Percentiles rank a stretch among this genome's conserved stretches.
Evolutionary conservation across 1,140 invertebrate species (phyloP).

Genomic region (Limonius californicus): DNA sequence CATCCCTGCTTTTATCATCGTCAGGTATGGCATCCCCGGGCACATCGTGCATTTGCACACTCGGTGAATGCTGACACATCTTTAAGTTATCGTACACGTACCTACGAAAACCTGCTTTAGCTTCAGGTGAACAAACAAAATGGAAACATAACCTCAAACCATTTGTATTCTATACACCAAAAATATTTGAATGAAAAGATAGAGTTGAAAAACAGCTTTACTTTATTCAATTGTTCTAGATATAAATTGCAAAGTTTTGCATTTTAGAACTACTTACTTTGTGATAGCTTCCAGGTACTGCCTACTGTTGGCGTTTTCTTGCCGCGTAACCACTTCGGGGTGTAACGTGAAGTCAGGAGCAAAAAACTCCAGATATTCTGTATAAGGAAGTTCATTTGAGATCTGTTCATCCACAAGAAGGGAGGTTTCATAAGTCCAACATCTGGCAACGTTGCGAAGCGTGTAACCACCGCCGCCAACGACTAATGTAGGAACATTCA

Average conservation of each 20-base stretch:
- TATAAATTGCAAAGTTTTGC: not conserved
- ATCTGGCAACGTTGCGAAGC: slow-evolving; percentile 93
- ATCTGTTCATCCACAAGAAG: slow-evolving; percentile 87
- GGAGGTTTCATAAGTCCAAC: slow-evolving; percentile 99
- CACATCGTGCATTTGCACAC: slow-evolving; percentile 90
- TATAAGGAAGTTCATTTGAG: slow-evolving; percentile 88
- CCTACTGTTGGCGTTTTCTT: slow-evolving; percentile 90
- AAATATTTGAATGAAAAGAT: not conserved
- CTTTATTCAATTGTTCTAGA: too few species aligned
- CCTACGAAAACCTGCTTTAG: slow-evolving; percentile 39
- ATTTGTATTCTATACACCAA: too few species aligned
- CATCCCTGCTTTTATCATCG: slow-evolving; percentile 65
- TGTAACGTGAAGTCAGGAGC: slow-evolving; percentile 92
- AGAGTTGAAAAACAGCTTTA: too few species aligned
- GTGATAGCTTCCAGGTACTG: slow-evolving; percentile 87
- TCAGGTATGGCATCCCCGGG: slow-evolving; percentile 71
- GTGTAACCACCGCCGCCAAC: slow-evolving; percentile 98
- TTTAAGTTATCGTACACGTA: slow-evolving; percentile 84
- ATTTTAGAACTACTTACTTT: slow-evolving; percentile 54
- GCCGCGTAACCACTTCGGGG: slow-evolving; percentile 78
- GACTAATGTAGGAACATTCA: slow-evolving; percentile 91
- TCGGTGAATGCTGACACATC: slow-evolving; percentile 84
- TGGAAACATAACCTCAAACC: too few species aligned
- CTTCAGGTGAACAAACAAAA: too few species aligned
- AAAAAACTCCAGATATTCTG: slow-evolving; percentile 94